phyloP scores from a whole-genome alignment of 2,797 vertebrate species.

The Dicrostonyx torquatus region DNA sequence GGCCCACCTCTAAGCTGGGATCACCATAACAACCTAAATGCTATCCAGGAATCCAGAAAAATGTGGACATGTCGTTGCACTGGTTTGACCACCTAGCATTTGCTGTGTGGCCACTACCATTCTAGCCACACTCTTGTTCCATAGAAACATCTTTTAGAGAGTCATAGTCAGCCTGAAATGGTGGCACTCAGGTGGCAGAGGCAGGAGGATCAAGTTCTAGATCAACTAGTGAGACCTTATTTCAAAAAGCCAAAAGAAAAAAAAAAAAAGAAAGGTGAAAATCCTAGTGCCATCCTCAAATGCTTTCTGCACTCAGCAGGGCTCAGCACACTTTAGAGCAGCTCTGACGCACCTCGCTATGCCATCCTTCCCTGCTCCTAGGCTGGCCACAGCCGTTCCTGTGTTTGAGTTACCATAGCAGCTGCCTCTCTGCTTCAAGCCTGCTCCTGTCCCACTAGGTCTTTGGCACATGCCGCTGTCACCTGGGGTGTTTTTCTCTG shows the following conservation, averaged over 20 bases:
- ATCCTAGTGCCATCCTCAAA: not conserved
- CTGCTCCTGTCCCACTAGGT: not conserved
- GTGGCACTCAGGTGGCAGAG: not conserved
- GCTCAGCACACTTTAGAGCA: too few relatives aligned
- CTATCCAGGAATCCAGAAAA: not conserved
- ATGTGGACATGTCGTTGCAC: fast-evolving
- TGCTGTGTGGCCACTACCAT: fast-evolving
- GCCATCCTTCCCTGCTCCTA: not conserved
- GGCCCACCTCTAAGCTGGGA: not conserved
- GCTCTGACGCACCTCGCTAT: not conserved
- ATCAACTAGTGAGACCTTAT: not conserved
- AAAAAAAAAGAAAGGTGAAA: not conserved
- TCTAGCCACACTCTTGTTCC: not conserved
- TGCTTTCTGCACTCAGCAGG: not conserved
- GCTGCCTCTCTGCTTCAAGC: not conserved
- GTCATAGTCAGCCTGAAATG: not conserved
- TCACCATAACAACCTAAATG: not conserved
- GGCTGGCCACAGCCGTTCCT: not conserved
- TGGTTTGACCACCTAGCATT: not conserved
- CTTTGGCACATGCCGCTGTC: not conserved
- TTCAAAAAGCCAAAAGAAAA: not conserved
- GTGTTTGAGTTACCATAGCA: not conserved
- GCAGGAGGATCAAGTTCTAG: not conserved
- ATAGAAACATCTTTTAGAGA: not conserved
- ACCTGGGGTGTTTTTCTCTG: not conserved